These are phyloP conservation scores for Sakesphorus luctuosus DNA, from an alignment of 2,113 vertebrate species.

Conservation along the genomic window DNA sequence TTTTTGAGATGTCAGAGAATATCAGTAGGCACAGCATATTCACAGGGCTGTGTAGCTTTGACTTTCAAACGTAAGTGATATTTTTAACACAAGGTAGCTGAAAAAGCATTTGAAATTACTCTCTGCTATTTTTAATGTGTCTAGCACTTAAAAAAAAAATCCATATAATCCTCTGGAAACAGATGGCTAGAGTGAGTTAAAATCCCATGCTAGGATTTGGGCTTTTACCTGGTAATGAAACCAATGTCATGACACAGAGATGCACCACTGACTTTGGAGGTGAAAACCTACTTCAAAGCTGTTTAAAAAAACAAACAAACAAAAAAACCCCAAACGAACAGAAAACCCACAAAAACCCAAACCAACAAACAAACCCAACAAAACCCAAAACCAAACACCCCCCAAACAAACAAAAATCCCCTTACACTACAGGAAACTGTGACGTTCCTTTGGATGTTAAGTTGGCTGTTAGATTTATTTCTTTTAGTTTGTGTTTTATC, in stretches of 20 bases:
- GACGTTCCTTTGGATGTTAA: neutral
- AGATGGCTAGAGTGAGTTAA: slow-evolving; percentile 61
- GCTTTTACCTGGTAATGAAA: slow-evolving; percentile 25
- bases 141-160: slow-evolving; percentile 50
- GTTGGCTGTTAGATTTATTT: neutral
- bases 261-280: neutral
- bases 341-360: too few species aligned
- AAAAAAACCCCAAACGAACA: neutral
- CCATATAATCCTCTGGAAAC: slow-evolving; percentile 63
- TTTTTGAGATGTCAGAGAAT: neutral
- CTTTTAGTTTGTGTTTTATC: neutral
- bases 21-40: neutral
- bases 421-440: neutral
- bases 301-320: neutral
- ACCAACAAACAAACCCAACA: too few species aligned
- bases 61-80: neutral
- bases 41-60: neutral
- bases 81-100: neutral
- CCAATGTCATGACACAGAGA: neutral
- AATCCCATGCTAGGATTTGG: slow-evolving; percentile 26
- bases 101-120: slow-evolving; percentile 21
- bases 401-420: too few species aligned
- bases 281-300: neutral
- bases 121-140: slow-evolving; percentile 59
- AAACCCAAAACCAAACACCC: too few species aligned